phyloP scores from a whole-genome alignment of 1,140 invertebrate genomes.

The Diorhabda carinulata region DNA sequence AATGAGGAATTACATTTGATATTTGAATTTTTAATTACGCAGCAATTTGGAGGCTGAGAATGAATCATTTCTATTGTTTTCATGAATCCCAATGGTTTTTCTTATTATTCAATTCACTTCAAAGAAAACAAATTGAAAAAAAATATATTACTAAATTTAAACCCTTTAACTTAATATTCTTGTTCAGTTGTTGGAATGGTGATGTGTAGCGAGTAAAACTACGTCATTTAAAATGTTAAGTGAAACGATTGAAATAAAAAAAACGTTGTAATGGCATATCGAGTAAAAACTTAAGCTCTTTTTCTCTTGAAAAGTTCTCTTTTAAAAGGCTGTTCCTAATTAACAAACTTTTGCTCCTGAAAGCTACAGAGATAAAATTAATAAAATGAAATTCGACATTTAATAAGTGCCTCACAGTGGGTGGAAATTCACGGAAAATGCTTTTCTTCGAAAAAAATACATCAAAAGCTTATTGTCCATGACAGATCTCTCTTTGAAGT shows the following conservation, averaged over 20 bases:
- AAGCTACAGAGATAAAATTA: slow-evolving; percentile 30
- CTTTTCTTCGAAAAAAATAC: slow-evolving; percentile 26
- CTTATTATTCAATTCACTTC: no score
- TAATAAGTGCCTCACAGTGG: slow-evolving; percentile 25
- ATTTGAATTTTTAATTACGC: no score
- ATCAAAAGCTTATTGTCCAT: slow-evolving; percentile 44
- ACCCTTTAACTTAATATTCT: no score
- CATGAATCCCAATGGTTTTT: no score
- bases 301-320: neutral
- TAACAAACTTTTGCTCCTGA: slow-evolving; percentile 28
- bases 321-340: slow-evolving; percentile 20
- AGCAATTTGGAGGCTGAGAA: no score
- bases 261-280: neutral
- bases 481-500: slow-evolving; percentile 42
- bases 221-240: neutral
- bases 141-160: no score
- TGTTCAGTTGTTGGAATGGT: no score
- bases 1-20: no score
- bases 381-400: slow-evolving; percentile 32
- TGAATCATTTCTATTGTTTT: no score
- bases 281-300: slow-evolving; percentile 2
- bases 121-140: no score
- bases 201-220: no score
- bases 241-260: slow-evolving; percentile 1
- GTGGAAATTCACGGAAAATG: slow-evolving; percentile 17